phyloP scores from a whole-genome alignment of 2,888 invertebrate genomes.

The Tinea semifulvella region DNA sequence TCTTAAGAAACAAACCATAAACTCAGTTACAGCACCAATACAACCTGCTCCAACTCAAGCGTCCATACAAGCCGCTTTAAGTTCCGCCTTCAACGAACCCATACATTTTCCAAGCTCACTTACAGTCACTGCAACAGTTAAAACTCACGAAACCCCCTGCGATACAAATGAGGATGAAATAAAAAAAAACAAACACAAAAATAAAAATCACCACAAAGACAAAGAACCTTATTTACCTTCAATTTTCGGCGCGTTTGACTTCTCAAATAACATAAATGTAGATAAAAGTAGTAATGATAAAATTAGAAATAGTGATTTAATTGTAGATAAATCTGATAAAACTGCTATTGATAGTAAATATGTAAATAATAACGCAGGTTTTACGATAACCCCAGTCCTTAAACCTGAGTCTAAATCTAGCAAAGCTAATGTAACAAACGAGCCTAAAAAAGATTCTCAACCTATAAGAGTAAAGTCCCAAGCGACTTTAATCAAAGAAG shows the following conservation, averaged over 20 bases:
- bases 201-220: background rate
- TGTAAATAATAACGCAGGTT: slow-evolving; percentile 51
- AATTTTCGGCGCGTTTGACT: slow-evolving; percentile 33
- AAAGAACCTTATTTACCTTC: slow-evolving; percentile 24
- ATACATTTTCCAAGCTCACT: slow-evolving; percentile 54
- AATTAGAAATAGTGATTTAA: slow-evolving; percentile 26
- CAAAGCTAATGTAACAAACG: slow-evolving; percentile 14
- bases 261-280: slow-evolving; percentile 39
- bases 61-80: slow-evolving; percentile 7
- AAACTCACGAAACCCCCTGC: slow-evolving; percentile 18
- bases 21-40: background rate
- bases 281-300: slow-evolving; percentile 32
- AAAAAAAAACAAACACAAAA: slow-evolving; percentile 22
- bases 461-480: slow-evolving; percentile 54
- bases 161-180: slow-evolving; percentile 3
- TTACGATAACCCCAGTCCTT: slow-evolving; percentile 54
- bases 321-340: slow-evolving; percentile 1
- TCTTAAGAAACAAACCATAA: slow-evolving; percentile 5
- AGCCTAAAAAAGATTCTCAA: slow-evolving; percentile 33
- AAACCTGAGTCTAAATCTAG: slow-evolving; percentile 25
- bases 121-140: slow-evolving; percentile 41
- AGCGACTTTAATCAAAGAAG: slow-evolving; percentile 33
- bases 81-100: slow-evolving; percentile 32
- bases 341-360: slow-evolving; percentile 34
- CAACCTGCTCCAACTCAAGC: slow-evolving; percentile 24